Evolutionary conservation across 2,113 vertebrate genomes (phyloP).

Genomic region (Ophthalmolycus amberensis): DNA sequence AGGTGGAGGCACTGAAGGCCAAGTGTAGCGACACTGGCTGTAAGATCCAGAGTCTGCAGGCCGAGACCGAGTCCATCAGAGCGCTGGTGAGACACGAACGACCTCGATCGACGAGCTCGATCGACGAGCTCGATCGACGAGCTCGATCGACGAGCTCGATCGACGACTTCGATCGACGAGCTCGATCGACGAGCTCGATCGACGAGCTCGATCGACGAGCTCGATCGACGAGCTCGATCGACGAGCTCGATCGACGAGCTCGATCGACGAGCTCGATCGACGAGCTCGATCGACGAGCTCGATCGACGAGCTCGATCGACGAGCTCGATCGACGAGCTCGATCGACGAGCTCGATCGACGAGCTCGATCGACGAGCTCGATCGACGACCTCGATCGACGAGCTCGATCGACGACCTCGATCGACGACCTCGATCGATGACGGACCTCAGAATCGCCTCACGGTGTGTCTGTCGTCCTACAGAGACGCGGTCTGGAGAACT

Average conservation of each 20-base stretch:
- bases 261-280: not conserved
- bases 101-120: not conserved
- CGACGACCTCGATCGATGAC: too few species aligned
- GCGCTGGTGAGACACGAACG: slow-evolving; percentile 85
- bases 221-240: not conserved
- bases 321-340: too few species aligned
- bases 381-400: too few species aligned
- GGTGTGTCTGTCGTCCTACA: slow-evolving; percentile 49
- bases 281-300: not conserved
- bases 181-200: not conserved
- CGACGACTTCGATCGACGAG: not conserved
- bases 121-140: not conserved
- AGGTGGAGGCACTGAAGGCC: slow-evolving; percentile 86
- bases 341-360: not conserved
- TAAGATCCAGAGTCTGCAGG: slow-evolving; percentile 93
- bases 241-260: not conserved
- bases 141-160: not conserved
- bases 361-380: not conserved
- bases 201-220: not conserved
- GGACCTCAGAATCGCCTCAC: too few species aligned
- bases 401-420: not conserved
- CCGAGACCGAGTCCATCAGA: slow-evolving; percentile 92
- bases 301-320: not conserved
- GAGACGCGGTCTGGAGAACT: slow-evolving; percentile 95
- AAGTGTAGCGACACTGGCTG: slow-evolving; percentile 87